Conservation (phyloP, 1,140 invertebrate genomes). For the Eumeta japonica region DNA sequence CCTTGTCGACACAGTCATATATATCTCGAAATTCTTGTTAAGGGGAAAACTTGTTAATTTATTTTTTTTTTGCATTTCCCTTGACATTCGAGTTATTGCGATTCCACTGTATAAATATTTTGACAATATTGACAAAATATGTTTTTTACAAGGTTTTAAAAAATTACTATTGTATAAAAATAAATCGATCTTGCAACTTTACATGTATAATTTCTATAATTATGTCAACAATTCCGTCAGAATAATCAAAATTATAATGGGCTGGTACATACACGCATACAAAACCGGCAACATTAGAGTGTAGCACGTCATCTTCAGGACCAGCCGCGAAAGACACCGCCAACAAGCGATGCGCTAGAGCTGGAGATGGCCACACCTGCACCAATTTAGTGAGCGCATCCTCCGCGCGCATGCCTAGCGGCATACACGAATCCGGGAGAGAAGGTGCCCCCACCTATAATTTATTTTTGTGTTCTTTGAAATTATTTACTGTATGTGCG, state of each 20-base stretch:
- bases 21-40: too few species aligned
- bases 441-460: slow-evolving; percentile 84
- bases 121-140: too few species aligned
- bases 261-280: slow-evolving; percentile 87
- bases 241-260: too few species aligned
- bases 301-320: slow-evolving; percentile 78
- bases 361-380: slow-evolving; percentile 69
- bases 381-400: slow-evolving; percentile 92
- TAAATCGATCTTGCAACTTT: not conserved
- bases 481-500: too few species aligned
- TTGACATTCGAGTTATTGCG: too few species aligned
- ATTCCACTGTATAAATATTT: too few species aligned
- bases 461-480: not conserved
- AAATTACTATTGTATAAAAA: not conserved
- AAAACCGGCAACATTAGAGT: slow-evolving; percentile 88
- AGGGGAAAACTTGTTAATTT: too few species aligned
- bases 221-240: too few species aligned
- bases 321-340: slow-evolving; percentile 80
- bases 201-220: too few species aligned
- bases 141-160: too few species aligned
- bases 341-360: slow-evolving; percentile 84
- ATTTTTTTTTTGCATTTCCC: too few species aligned
- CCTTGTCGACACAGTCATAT: too few species aligned
- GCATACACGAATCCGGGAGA: slow-evolving; percentile 91
- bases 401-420: slow-evolving; percentile 88